Evolutionary conservation across 2,888 invertebrate species (phyloP), one percentile per base, ranked within the genome.

Genomic region (Odontocerum albicorne): DNA sequence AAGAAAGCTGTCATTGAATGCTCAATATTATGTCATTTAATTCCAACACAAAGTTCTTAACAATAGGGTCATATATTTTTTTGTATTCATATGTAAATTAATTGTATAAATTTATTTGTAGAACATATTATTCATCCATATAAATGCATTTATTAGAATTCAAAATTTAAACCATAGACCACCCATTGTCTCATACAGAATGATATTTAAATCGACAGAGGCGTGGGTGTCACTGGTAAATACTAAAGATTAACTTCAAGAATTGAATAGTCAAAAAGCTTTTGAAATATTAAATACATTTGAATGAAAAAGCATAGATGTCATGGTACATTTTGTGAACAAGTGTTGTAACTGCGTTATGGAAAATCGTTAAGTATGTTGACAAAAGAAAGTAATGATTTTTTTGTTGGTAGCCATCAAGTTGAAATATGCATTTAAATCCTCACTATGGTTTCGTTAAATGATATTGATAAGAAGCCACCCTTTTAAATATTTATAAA

Each of bases 41-140:
- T 33, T 45, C 45, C 33, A 45, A n/a, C n/a, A n/a, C n/a, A n/a
- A n/a, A n/a, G n/a, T 32, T 17, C 45, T 47, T 35, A 13, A 36
- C 47, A 38, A 35, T 36, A 47, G 22, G 35, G 47, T 36, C 47
- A 22, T 47, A 36, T 17, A 4, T 22, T 33, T 27, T 38, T 47
- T 22, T 47, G 36, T 22, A 36, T 47, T 15, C 47, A 15, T 47
- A 47, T 47, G 36, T 36, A 47, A 47, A 47, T 47, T 36, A 10
- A 6, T 21, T 12, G 47, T 16, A 47, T 36, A 35, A 47, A 47
- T 47, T 47, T 36, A 36, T 47, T 36, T 33, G 13, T 36, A 47
- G 12, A 21, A 15, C 4, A 12, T 22, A 36, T 20, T 47, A 6
- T 47, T 47, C 47, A 36, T 36, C 36, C 47, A 36, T 22, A 16